Percentiles rank a stretch among this genome's conserved stretches.
These are phyloP conservation scores for Cerastis leucographa DNA, from an alignment of 2,888 invertebrate species.

Conservation along the genomic window DNA sequence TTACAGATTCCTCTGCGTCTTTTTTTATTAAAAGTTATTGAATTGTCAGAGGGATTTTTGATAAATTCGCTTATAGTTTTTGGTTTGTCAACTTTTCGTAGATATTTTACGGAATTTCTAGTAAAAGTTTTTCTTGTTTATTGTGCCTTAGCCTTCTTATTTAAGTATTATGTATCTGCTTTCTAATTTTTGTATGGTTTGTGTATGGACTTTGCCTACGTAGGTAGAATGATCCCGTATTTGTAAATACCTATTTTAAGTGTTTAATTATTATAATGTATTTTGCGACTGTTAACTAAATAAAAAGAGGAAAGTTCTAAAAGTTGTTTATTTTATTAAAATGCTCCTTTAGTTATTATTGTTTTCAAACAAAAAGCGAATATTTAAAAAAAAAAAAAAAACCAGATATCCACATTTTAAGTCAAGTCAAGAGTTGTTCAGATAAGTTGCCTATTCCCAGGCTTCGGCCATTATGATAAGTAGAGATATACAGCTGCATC, in stretches of 20 bases:
- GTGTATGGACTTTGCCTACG: constrained; percentile 89
- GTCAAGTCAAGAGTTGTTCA: too few relatives aligned
- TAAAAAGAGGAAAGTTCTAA: constrained; percentile 83
- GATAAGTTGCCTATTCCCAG: too few relatives aligned
- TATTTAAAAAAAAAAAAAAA: background rate
- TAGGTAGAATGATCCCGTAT: constrained; percentile 88
- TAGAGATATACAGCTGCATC: too few relatives aligned
- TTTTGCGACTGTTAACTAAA: constrained; percentile 90
- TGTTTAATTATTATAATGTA: constrained; percentile 84
- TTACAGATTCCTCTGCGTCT: constrained; percentile 74
- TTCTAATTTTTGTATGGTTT: constrained; percentile 88
- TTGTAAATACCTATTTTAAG: constrained; percentile 90
- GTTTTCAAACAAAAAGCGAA: background rate
- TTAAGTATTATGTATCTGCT: constrained; percentile 81
- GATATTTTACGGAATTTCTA: constrained; percentile 73
- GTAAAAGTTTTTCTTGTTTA: constrained; percentile 60
- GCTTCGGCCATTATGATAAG: too few relatives aligned
- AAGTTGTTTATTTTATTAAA: constrained; percentile 68
- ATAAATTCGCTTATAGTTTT: constrained; percentile 71
- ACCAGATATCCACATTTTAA: too few relatives aligned
- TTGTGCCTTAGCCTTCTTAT: constrained; percentile 72
- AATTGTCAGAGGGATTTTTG: constrained; percentile 73
- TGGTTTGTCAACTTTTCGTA: constrained; percentile 62
- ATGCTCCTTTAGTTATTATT: background rate
- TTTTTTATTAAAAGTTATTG: constrained; percentile 77